Base-by-base conservation (phyloP, 2,888 invertebrate species). In the Lysandra coridon region DNA sequence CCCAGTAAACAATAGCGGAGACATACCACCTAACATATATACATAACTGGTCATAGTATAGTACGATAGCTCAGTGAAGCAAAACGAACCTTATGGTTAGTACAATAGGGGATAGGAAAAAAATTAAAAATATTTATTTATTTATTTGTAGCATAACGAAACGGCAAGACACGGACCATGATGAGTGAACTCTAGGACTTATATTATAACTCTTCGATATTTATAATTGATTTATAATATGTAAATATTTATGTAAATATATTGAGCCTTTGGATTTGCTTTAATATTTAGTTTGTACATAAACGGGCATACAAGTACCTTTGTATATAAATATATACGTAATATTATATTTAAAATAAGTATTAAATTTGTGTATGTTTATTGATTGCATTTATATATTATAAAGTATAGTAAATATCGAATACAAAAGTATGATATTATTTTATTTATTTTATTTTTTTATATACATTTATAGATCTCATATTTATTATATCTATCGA, bases 251-350 rank as follows among this genome's bases (percentile, higher is more conserved):
- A 84, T 84, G 83, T 82, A 81, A 81, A 83, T 84, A 84, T 84
- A 84, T 83, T 80, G 85, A 90, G 93, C 84, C 93, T 93, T 93
- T 93, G 93, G 93, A 84, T 86, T 88, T 89, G 93, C 93, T 94
- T 93, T 93, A 92, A 92, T 79, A 80, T 80, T 81, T 81, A 78
- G 73, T 79, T 80, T 82, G 82, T 82, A 83, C 80, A 83, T 83
- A 82, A 69, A 78, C 80, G 82, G 83, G 80, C 83, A 81, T 82
- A 78, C 83, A 78, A 82, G 80, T 83, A 82, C 79, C 79, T 82
- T 80, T 80, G 79, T 83, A 82, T 83, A 78, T 79, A 80, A 23
- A 23, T 23, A 37, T 37, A 37, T 37, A 37, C 80, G 69, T 78
- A 80, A 69, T 83, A 82, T 83, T 83, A 82, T 83, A 82, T 84